Conservation (phyloP, 2,113 vertebrate species). For the Pitta sordida region DNA sequence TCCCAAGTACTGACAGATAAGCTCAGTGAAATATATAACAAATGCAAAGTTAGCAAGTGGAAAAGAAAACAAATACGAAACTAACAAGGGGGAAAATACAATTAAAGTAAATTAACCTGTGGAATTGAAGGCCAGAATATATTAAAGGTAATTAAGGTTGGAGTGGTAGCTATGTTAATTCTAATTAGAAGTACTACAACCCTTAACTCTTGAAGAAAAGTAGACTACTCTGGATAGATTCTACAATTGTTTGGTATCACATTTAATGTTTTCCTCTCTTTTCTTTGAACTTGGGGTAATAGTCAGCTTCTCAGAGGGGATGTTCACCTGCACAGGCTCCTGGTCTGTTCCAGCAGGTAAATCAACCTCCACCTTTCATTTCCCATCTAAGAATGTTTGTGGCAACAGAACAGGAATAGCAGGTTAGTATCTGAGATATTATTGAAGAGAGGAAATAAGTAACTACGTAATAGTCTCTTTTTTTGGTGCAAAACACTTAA, state of each 20-base stretch:
- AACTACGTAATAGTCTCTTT: too few species aligned
- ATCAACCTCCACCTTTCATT: neutral
- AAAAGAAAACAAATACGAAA: neutral
- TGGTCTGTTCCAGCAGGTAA: neutral
- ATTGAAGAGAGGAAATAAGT: neutral
- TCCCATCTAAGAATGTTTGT: neutral
- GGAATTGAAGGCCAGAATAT: neutral
- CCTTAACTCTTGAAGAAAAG: neutral
- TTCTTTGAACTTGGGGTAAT: neutral
- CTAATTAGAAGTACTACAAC: neutral
- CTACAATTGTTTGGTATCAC: neutral
- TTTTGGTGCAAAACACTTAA: neutral
- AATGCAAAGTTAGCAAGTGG: neutral
- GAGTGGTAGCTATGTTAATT: neutral
- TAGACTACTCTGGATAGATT: neutral
- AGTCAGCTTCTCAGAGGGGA: neutral
- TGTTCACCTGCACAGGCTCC: neutral
- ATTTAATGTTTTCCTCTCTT: neutral
- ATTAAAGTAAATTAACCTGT: neutral
- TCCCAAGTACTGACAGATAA: neutral
- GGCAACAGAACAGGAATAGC: neutral
- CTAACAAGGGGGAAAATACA: neutral
- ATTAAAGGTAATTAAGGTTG: neutral
- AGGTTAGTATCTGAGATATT: neutral
- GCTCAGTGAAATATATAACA: neutral